phyloP scores from a whole-genome alignment of 1,140 invertebrate genomes.

The Vanessa tameamea region DNA sequence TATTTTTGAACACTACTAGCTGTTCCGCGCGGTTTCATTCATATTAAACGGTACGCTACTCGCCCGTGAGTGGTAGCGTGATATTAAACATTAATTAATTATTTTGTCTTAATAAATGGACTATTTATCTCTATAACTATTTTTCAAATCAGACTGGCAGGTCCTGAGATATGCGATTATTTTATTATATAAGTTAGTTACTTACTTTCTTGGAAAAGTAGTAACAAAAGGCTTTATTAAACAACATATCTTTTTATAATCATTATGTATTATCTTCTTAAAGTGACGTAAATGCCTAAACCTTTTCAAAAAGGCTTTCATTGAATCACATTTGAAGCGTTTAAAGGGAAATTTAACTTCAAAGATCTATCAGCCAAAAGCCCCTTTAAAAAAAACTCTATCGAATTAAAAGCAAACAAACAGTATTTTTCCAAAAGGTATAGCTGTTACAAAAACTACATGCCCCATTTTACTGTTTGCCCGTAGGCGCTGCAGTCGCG shows the following conservation, averaged over 20 bases:
- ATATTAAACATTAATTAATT: no score
- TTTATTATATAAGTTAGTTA: no score
- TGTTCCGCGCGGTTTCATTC: no score
- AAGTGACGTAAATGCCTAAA: slow-evolving; percentile 39
- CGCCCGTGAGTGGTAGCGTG: no score
- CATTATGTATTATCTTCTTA: slow-evolving; percentile 3
- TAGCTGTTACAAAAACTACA: slow-evolving; percentile 47
- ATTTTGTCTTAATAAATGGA: no score
- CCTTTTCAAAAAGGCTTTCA: slow-evolving; percentile 56
- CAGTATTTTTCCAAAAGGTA: slow-evolving; percentile 64
- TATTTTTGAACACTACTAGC: no score
- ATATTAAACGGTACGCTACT: no score
- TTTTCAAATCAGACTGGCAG: no score
- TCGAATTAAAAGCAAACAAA: slow-evolving; percentile 75
- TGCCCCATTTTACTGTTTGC: slow-evolving; percentile 25
- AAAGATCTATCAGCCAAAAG: slow-evolving; percentile 65
- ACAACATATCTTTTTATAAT: neutral
- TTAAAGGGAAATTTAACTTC: slow-evolving; percentile 76
- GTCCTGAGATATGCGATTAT: no score
- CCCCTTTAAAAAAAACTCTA: slow-evolving; percentile 43
- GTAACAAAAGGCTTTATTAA: no score
- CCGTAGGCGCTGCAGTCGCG: slow-evolving; percentile 17
- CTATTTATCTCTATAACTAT: no score
- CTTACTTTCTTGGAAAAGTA: no score
- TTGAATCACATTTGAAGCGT: slow-evolving; percentile 68